phyloP scores from a whole-genome alignment of 2,888 invertebrate genomes.

The Latheticus oryzae region DNA sequence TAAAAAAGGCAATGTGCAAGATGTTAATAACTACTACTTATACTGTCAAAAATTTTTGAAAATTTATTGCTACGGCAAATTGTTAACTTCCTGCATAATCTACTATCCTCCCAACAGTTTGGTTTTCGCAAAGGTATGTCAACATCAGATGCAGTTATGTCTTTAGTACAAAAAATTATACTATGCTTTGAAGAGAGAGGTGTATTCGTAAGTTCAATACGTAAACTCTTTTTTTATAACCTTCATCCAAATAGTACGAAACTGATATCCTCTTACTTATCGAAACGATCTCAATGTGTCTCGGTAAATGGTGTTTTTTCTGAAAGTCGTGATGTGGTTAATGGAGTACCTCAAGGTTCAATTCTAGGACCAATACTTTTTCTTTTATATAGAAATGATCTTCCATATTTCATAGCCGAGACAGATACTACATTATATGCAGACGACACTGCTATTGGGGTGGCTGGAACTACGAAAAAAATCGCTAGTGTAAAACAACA shows the following conservation, averaged over 20 bases:
- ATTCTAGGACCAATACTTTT: background rate
- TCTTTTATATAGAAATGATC: background rate
- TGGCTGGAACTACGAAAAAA: background rate
- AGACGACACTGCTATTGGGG: constrained; percentile 5
- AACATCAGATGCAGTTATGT: constrained; percentile 3
- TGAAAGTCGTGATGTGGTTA: background rate
- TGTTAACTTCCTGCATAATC: constrained; percentile 1
- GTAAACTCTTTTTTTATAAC: constrained; percentile 4
- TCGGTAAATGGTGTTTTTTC: background rate
- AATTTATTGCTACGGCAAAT: constrained; percentile 1
- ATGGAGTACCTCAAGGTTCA: constrained; percentile 1
- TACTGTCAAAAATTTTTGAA: constrained; percentile 4
- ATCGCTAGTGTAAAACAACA: background rate
- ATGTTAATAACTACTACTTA: background rate
- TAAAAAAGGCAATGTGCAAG: background rate
- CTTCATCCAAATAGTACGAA: background rate
- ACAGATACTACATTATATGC: background rate
- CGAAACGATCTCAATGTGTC: background rate
- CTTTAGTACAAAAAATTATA: constrained; percentile 2
- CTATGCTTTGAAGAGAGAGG: constrained; percentile 1
- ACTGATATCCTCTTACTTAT: background rate
- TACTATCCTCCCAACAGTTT: background rate
- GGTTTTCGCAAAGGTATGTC: constrained; percentile 7
- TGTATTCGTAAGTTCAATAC: background rate
- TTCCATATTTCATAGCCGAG: background rate